phyloP scores from a whole-genome alignment of 2,888 invertebrate species.

The Cantharis rustica region DNA sequence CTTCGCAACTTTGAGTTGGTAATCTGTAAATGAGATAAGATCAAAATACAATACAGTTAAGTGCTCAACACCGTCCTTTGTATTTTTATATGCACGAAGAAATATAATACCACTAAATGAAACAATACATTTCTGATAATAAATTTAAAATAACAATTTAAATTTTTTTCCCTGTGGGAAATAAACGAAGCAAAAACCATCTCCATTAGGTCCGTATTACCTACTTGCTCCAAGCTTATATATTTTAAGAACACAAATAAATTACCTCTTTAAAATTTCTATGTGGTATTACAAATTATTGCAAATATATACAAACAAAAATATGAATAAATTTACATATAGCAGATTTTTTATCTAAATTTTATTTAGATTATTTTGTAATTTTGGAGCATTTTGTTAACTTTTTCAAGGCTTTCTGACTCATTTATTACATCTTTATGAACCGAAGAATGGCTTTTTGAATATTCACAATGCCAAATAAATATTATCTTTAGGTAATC shows the following conservation, averaged over 20 bases:
- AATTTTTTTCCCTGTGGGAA: background rate
- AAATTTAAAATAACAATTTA: background rate
- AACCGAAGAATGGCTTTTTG: background rate
- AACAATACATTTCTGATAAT: background rate
- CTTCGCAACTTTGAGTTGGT: constrained; percentile 1
- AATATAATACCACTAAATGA: background rate
- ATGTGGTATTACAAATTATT: background rate
- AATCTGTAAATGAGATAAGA: constrained; percentile 1
- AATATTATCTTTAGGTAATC: background rate
- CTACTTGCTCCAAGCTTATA: background rate
- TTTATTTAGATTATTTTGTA: background rate
- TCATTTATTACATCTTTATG: background rate
- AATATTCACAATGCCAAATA: background rate
- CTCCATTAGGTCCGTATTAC: background rate
- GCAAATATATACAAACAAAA: background rate
- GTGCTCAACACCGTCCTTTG: constrained; percentile 2
- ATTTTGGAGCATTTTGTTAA: background rate
- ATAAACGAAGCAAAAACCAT: background rate
- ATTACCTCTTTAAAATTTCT: background rate
- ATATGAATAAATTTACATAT: background rate
- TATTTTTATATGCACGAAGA: background rate
- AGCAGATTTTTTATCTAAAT: background rate
- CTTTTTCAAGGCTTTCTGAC: background rate
- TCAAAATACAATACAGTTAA: background rate
- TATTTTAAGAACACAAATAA: background rate